Evolutionary conservation across 2,888 invertebrate genomes (phyloP).

Genomic region (Ophonus ardosiacus): DNA sequence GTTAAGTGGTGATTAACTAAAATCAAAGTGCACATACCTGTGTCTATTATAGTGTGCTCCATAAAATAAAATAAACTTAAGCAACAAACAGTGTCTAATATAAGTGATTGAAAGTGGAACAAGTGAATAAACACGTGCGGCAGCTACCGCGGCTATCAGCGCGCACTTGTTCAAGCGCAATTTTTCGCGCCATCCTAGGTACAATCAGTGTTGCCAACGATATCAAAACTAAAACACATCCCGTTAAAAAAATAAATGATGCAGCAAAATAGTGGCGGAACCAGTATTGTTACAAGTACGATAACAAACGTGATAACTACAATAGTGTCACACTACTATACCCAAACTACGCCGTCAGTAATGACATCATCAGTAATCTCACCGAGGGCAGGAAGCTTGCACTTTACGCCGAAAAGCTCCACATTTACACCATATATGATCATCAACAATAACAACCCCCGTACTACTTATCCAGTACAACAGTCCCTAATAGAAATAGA

Average conservation of each 20-base stretch:
- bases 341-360: not conserved
- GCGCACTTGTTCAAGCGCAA: too few relatives aligned
- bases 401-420: not conserved
- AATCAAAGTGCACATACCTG: too few relatives aligned
- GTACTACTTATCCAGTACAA: not conserved
- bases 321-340: not conserved
- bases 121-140: not conserved
- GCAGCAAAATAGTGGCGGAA: not conserved
- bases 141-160: too few relatives aligned
- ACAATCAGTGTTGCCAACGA: not conserved
- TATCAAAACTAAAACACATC: not conserved
- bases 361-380: not conserved
- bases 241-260: not conserved
- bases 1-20: too few relatives aligned
- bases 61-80: not conserved
- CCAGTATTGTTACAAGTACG: not conserved
- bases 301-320: not conserved
- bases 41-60: not conserved
- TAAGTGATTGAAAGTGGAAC: not conserved
- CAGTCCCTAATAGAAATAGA: not conserved
- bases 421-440: not conserved
- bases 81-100: not conserved
- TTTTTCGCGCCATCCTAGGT: not conserved
- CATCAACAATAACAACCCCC: not conserved
- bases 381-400: not conserved